Percentiles rank a stretch among this genome's conserved stretches.
Evolutionary conservation across 2,888 invertebrate species (phyloP).

Genomic region (Cantharis nigra): DNA sequence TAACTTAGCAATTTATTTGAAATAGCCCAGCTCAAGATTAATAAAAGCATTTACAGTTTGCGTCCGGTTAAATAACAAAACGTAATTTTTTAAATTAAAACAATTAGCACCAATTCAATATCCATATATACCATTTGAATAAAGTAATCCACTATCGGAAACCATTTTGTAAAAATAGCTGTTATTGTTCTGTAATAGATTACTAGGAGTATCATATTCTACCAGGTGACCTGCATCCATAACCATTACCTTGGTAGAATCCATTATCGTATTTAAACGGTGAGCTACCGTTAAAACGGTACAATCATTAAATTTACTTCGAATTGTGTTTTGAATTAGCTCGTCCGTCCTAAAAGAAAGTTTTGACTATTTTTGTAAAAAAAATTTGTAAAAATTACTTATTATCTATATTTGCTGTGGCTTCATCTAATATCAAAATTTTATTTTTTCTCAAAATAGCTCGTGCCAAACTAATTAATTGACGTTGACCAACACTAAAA

Average conservation of each 20-base stretch:
- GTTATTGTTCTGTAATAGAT: conserved; percentile 41
- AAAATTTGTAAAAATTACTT: conserved; percentile 44
- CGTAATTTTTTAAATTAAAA: no score
- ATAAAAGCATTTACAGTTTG: no score
- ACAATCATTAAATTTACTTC: conserved; percentile 73
- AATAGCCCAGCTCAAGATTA: no score
- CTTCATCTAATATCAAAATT: conserved; percentile 85
- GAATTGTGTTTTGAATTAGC: conserved; percentile 76
- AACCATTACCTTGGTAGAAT: conserved; percentile 76
- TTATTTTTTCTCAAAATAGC: conserved; percentile 80
- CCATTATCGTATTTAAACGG: conserved; percentile 83
- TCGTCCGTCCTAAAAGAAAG: conserved; percentile 67
- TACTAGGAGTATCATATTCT: conserved; percentile 60
- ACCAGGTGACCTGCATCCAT: conserved; percentile 60
- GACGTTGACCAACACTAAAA: conserved; percentile 87
- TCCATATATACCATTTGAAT: no score
- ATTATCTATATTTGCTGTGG: conserved; percentile 74
- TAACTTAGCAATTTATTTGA: no score
- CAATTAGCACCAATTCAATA: no score
- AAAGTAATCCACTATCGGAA: conserved; percentile 40
- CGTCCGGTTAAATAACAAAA: no score
- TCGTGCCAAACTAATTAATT: conserved; percentile 83
- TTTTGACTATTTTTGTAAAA: background rate
- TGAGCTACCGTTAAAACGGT: conserved; percentile 85
- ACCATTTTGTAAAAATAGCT: conserved; percentile 45